These are phyloP conservation scores for Helobdella robusta DNA, from an alignment of 2,888 invertebrate species.

Conservation along the genomic window DNA sequence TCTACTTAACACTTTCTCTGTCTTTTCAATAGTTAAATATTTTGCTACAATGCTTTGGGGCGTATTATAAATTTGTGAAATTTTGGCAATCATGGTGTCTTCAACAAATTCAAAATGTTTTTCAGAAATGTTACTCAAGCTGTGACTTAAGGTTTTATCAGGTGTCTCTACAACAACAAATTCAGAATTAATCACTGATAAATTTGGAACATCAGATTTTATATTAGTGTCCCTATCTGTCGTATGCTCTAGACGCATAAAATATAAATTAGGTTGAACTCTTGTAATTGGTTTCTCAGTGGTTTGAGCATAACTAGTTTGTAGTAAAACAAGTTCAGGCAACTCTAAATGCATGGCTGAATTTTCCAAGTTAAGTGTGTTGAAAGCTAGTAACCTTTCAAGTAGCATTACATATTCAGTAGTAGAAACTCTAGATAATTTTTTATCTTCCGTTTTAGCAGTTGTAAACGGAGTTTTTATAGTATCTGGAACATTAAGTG, in stretches of 20 bases:
- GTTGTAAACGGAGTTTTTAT: not conserved
- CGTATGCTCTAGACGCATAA: slow-evolving; percentile 12
- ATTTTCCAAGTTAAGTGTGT: slow-evolving; percentile 16
- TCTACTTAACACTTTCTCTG: not conserved
- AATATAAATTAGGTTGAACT: slow-evolving; percentile 14
- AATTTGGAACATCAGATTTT: not conserved
- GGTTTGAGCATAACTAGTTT: not conserved
- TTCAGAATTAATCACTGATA: not conserved
- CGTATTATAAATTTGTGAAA: not conserved
- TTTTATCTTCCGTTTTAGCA: slow-evolving; percentile 15
- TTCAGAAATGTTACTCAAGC: not conserved
- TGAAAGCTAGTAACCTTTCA: slow-evolving; percentile 16
- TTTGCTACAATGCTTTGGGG: not conserved
- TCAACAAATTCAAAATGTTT: not conserved
- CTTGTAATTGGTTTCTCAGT: slow-evolving; percentile 10
- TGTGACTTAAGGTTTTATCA: not conserved
- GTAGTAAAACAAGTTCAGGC: slow-evolving; percentile 9
- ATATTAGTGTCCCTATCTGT: not conserved
- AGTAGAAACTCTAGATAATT: slow-evolving; percentile 8
- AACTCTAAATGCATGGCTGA: slow-evolving; percentile 1
- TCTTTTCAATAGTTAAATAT: not conserved
- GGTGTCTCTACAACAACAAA: not conserved
- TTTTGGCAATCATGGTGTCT: not conserved
- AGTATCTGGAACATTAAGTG: slow-evolving; percentile 4
- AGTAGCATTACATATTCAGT: slow-evolving; percentile 16